These are phyloP conservation scores for Pantelozetes paolii DNA, from an alignment of 2,888 invertebrate species.

Conservation along the genomic window DNA sequence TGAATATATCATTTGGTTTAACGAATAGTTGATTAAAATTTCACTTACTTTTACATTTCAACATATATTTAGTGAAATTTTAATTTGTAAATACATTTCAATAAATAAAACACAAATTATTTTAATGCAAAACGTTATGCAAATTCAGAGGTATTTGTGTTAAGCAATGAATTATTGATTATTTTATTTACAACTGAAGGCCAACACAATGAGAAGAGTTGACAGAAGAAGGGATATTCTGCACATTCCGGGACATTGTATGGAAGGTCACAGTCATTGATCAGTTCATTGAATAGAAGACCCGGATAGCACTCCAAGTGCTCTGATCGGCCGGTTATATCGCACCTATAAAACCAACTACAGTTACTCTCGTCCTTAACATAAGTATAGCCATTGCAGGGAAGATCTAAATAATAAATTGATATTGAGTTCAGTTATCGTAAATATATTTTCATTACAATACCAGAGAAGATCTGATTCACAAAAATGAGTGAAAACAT, in stretches of 20 bases:
- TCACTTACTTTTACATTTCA: too few species aligned
- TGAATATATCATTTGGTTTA: too few species aligned
- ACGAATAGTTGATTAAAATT: too few species aligned
- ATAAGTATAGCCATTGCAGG: background rate
- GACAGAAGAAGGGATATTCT: conserved; percentile 12
- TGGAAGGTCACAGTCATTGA: conserved; percentile 22
- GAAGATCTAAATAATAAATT: background rate
- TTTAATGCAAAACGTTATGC: too few species aligned
- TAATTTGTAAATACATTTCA: too few species aligned
- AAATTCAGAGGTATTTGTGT: too few species aligned
- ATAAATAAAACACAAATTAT: too few species aligned
- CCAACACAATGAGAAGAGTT: conserved; percentile 9
- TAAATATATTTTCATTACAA: background rate
- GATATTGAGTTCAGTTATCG: too few species aligned
- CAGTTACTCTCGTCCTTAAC: background rate
- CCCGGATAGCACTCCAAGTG: conserved; percentile 14
- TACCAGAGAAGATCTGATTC: too few species aligned
- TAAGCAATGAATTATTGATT: background rate
- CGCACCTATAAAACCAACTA: conserved; percentile 27
- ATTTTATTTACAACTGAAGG: background rate
- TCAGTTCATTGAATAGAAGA: background rate
- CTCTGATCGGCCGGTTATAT: background rate
- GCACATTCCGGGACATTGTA: conserved; percentile 22
- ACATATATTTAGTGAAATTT: too few species aligned
- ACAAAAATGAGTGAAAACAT: too few species aligned